These are phyloP conservation scores for Cremastobaeus sp. DNA, from an alignment of 2,888 invertebrate genomes.

Conservation along the genomic window DNA sequence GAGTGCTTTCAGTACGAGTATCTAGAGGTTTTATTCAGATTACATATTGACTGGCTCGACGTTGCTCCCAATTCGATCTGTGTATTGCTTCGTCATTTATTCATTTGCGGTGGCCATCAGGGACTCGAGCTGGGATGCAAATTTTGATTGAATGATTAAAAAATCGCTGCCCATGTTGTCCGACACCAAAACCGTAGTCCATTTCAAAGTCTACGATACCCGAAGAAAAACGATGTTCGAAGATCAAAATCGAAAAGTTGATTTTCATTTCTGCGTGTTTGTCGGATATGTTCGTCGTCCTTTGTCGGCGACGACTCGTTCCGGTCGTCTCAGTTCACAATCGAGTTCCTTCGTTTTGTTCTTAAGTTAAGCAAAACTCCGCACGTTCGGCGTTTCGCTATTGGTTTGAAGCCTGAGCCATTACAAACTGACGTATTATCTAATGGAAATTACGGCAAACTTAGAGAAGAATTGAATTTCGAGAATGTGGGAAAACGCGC, in stretches of 20 bases:
- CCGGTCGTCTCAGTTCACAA: conserved; percentile 16
- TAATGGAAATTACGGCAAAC: conserved; percentile 57
- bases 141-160: conserved; percentile 31
- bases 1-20: conserved; percentile 30
- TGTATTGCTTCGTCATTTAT: conserved; percentile 39
- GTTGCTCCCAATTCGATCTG: conserved; percentile 29
- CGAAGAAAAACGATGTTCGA: no score
- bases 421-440: conserved; percentile 53
- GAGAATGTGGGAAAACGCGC: conserved; percentile 35
- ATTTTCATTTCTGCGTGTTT: no score
- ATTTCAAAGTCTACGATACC: no score
- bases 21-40: conserved; percentile 46
- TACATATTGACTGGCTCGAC: conserved; percentile 34
- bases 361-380: conserved; percentile 56
- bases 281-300: no score
- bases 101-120: conserved; percentile 15
- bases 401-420: conserved; percentile 42
- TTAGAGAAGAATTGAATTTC: conserved; percentile 49
- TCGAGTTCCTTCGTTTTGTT: conserved; percentile 51
- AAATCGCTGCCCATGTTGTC: no score
- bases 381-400: conserved; percentile 32
- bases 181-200: no score
- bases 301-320: no score
- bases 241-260: no score
- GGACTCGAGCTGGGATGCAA: not conserved